Conservation (phyloP, 2,797 vertebrate genomes). For the Chelonia mydas region DNA sequence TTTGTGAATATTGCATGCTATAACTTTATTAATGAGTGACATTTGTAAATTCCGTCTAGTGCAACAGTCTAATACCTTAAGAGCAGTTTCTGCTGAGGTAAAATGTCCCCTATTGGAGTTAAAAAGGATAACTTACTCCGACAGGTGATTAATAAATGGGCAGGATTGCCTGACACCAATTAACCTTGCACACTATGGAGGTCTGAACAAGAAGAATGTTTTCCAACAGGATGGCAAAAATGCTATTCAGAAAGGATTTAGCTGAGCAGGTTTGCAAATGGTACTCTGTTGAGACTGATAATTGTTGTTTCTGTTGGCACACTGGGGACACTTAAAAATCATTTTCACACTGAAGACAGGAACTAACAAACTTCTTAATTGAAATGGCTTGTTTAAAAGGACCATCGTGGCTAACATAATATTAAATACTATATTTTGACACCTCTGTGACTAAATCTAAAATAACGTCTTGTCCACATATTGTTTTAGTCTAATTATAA, state of each 20-base stretch:
- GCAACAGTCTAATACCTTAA: constrained; percentile 24
- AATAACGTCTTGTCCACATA: neutral
- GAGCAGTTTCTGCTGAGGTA: neutral
- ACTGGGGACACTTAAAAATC: constrained; percentile 18
- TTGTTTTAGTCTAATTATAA: neutral
- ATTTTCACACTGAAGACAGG: constrained; percentile 25
- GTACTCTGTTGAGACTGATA: neutral
- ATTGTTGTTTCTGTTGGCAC: neutral
- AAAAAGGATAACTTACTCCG: constrained; percentile 62
- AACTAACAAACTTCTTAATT: neutral
- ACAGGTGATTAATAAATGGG: constrained; percentile 36
- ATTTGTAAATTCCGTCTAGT: constrained; percentile 47
- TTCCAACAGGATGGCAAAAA: constrained; percentile 16
- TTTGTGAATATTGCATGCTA: constrained; percentile 37
- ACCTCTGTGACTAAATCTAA: neutral
- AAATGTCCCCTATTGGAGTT: constrained; percentile 41
- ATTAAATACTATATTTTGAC: constrained; percentile 19
- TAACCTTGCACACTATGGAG: constrained; percentile 38
- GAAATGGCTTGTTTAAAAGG: constrained; percentile 10
- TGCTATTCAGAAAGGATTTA: constrained; percentile 32
- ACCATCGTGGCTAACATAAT: neutral
- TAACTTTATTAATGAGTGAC: constrained; percentile 33
- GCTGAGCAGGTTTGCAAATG: constrained; percentile 17
- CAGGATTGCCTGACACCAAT: constrained; percentile 46
- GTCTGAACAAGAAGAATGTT: constrained; percentile 22